Evolutionary conservation across 2,888 invertebrate genomes (phyloP).

Genomic region (Cephus nigrinus): DNA sequence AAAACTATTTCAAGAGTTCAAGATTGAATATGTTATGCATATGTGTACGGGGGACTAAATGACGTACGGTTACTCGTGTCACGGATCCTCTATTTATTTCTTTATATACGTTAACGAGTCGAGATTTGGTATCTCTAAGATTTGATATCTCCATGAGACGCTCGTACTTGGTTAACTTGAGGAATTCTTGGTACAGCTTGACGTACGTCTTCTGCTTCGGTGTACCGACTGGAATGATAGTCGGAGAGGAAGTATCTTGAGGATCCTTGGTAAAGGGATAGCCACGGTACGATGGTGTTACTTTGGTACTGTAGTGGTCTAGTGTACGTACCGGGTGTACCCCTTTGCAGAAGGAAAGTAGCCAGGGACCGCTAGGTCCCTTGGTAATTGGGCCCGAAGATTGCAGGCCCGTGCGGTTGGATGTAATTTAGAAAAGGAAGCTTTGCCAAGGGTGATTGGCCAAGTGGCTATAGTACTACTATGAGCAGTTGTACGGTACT

Average conservation of each 20-base stretch:
- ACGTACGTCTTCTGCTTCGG: background rate
- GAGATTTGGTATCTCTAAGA: background rate
- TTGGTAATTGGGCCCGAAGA: conserved; percentile 8
- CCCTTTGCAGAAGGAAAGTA: background rate
- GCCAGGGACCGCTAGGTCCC: background rate
- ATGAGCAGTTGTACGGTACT: background rate
- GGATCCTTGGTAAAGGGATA: background rate
- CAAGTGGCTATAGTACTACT: background rate
- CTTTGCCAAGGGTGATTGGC: background rate
- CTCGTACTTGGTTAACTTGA: background rate
- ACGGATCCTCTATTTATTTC: background rate
- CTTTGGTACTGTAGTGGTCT: background rate
- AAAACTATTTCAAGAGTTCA: background rate
- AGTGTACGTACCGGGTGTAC: background rate
- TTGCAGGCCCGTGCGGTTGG: conserved; percentile 5
- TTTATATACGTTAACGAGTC: background rate
- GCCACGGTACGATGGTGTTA: background rate
- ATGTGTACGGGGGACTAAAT: background rate
- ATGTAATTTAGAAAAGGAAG: conserved; percentile 7
- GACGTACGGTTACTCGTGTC: background rate
- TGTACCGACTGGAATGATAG: background rate
- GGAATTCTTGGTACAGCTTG: background rate
- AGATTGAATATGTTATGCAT: background rate
- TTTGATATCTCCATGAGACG: background rate
- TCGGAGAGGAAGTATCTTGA: background rate